Evolutionary conservation across 2,113 vertebrate species (phyloP).

Genomic region (Tylochromis polylepis): DNA sequence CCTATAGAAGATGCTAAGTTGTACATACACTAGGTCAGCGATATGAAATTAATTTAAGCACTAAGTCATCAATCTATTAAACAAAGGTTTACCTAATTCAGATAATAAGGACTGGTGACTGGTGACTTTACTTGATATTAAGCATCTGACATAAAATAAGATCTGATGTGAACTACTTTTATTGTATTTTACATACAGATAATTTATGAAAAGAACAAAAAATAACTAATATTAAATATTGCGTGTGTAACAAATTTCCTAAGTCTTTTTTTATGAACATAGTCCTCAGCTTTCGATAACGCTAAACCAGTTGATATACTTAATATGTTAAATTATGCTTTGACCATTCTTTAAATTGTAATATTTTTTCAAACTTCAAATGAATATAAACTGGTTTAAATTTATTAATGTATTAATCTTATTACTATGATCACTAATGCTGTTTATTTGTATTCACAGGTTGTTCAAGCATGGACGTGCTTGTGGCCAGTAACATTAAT

Average conservation of each 20-base stretch:
- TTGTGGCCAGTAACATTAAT: constrained; percentile 68
- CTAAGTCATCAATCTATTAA: not conserved
- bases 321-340: not conserved
- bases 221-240: not conserved
- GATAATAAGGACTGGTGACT: not conserved
- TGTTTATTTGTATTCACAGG: constrained; percentile 48
- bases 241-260: not conserved
- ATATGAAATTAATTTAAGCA: not conserved
- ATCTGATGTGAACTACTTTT: no score
- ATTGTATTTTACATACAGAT: no score
- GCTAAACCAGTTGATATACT: not conserved
- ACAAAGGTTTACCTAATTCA: not conserved
- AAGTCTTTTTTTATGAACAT: not conserved
- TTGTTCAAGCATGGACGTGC: constrained; percentile 83
- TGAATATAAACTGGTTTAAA: not conserved
- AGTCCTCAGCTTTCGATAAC: not conserved
- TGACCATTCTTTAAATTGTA: not conserved
- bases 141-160: not conserved
- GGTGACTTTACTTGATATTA: not conserved
- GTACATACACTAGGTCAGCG: not conserved
- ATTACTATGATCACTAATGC: not conserved
- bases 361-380: not conserved
- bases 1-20: no score
- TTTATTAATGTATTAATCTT: not conserved
- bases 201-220: not conserved